phyloP scores from a whole-genome alignment of 2,113 vertebrate species.

The Microtus montanus region DNA sequence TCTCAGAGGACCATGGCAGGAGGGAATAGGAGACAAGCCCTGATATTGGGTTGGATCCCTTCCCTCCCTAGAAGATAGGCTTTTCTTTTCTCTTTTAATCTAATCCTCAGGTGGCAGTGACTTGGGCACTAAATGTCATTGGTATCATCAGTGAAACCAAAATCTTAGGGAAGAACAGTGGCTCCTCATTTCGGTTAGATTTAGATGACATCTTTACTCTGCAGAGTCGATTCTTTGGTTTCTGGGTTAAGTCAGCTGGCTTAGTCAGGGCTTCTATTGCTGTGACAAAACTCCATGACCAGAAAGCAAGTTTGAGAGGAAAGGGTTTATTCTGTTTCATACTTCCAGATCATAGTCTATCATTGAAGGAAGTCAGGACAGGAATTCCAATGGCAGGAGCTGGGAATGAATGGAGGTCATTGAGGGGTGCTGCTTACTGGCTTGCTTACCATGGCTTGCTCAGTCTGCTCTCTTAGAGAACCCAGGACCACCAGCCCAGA shows the following conservation, averaged over 20 bases:
- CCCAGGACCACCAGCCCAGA: neutral
- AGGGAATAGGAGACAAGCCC: conserved; percentile 44
- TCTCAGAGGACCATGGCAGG: conserved; percentile 21
- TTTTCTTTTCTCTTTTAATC: conserved; percentile 69
- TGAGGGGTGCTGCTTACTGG: neutral
- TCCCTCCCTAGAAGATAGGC: conserved; percentile 48
- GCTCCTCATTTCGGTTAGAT: conserved; percentile 73
- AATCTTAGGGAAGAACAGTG: conserved; percentile 70
- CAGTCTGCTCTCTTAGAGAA: neutral
- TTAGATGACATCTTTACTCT: conserved; percentile 12
- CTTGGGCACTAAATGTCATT: conserved; percentile 67
- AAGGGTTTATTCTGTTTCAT: neutral
- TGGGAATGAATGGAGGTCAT: neutral
- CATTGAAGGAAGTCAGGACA: neutral
- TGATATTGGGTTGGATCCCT: conserved; percentile 53
- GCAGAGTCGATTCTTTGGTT: conserved; percentile 51
- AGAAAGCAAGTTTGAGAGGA: neutral
- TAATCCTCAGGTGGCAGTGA: conserved; percentile 68
- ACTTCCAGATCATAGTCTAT: neutral
- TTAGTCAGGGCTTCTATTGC: neutral
- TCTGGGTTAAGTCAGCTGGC: conserved; percentile 57
- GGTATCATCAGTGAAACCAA: conserved; percentile 72
- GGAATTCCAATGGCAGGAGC: neutral
- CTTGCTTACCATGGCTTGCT: neutral
- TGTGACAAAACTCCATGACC: neutral